These are phyloP conservation scores for Thermophis baileyi DNA, from an alignment of 2,113 vertebrate species.

Conservation along the genomic window DNA sequence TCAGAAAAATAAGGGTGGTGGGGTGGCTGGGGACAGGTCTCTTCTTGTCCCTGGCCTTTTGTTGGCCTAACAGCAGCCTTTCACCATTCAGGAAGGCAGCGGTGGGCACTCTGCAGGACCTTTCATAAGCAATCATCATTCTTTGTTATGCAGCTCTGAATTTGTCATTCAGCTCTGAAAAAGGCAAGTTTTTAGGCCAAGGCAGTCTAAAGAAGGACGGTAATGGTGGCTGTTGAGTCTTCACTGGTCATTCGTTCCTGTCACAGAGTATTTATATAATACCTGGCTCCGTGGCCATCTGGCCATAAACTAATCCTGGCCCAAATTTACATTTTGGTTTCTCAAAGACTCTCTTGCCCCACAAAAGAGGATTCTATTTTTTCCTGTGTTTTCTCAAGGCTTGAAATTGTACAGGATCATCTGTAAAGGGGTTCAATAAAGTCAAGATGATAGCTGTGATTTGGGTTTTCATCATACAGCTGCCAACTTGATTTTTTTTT, in stretches of 20 bases:
- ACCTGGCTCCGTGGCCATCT: not conserved
- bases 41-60: conserved; percentile 5
- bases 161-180: not conserved
- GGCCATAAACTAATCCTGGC: too few relatives aligned
- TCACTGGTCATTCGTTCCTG: not conserved
- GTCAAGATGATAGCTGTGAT: not conserved
- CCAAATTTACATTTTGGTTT: not conserved
- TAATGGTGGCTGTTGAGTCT: not conserved
- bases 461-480: not conserved
- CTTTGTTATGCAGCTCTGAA: not conserved
- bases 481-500: not conserved
- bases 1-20: not conserved
- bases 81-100: conserved; percentile 7
- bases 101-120: not conserved
- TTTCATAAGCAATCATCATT: not conserved
- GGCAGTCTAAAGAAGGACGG: not conserved
- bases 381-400: not conserved
- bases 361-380: not conserved
- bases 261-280: not conserved
- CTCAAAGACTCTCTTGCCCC: not conserved
- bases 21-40: not conserved
- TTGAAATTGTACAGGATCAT: not conserved
- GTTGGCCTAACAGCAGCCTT: conserved; percentile 21
- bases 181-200: not conserved
- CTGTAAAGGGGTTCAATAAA: not conserved